phyloP scores from a whole-genome alignment of 2,888 invertebrate species.

The Trilocha varians region DNA sequence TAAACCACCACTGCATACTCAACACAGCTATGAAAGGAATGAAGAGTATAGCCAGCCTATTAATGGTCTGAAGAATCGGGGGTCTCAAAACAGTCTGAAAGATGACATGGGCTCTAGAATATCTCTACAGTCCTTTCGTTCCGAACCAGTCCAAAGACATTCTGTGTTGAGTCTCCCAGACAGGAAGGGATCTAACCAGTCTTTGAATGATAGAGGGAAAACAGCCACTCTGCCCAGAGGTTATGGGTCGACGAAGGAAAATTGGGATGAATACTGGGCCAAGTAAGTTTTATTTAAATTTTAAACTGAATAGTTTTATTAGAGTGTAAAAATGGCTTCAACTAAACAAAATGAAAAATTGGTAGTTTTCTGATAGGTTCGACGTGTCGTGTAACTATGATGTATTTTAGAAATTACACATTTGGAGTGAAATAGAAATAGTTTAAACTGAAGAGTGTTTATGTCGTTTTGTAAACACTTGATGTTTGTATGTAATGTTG shows the following conservation, averaged over 20 bases:
- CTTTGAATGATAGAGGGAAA: conserved; percentile 42
- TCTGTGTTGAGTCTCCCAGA: conserved; percentile 52
- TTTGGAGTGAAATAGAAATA: too few relatives aligned
- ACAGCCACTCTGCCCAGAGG: conserved; percentile 59
- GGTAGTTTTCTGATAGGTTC: too few relatives aligned
- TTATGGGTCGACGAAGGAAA: conserved; percentile 53
- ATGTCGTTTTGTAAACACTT: too few relatives aligned
- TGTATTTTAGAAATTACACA: too few relatives aligned
- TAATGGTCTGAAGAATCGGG: conserved; percentile 38
- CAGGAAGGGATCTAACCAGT: conserved; percentile 35
- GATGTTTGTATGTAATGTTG: too few relatives aligned
- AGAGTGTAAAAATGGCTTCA: too few relatives aligned
- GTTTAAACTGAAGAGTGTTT: too few relatives aligned
- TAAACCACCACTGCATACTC: conserved; percentile 33
- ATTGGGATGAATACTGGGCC: conserved; percentile 68
- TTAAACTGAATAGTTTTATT: not conserved
- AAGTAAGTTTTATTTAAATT: conserved; percentile 43
- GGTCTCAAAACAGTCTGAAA: conserved; percentile 44
- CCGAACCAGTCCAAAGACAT: conserved; percentile 46
- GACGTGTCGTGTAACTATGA: too few relatives aligned
- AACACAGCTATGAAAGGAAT: conserved; percentile 31
- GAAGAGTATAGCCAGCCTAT: conserved; percentile 37
- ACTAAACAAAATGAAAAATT: too few relatives aligned
- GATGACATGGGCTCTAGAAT: conserved; percentile 48
- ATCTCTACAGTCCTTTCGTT: conserved; percentile 54